A percentile compares a stretch with the other conserved stretches of the same genome.
These are phyloP conservation scores for Metalampra italica DNA, from an alignment of 2,888 invertebrate species.

Conservation along the genomic window DNA sequence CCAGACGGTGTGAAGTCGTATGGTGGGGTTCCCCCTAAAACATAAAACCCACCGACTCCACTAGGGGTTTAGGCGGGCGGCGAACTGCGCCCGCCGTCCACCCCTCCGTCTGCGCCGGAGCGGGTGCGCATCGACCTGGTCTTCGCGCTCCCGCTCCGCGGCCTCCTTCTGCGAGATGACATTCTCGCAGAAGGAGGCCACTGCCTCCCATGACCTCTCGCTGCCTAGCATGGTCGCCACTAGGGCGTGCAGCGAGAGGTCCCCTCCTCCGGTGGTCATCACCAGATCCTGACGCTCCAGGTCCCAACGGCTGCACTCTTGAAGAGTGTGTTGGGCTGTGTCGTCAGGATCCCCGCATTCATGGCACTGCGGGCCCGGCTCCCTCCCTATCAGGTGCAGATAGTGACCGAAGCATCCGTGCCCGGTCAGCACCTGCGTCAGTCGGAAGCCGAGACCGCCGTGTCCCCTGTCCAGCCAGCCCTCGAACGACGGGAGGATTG, in stretches of 20 bases:
- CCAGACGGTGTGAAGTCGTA: not conserved
- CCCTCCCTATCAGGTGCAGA: constrained; percentile 2
- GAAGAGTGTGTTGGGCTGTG: constrained; percentile 5
- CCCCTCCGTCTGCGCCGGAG: not conserved
- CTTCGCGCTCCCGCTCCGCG: constrained; percentile 1
- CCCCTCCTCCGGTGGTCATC: not conserved
- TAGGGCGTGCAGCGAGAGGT: not conserved
- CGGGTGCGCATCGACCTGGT: not conserved
- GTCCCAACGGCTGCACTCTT: not conserved
- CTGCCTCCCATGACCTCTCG: not conserved
- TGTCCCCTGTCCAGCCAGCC: too few species aligned
- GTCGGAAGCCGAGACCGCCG: not conserved
- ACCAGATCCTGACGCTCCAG: not conserved
- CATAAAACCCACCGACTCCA: not conserved
- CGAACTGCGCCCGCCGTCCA: not conserved
- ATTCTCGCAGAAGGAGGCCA: constrained; percentile 10
- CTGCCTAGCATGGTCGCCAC: not conserved
- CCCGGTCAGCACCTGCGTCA: too few species aligned
- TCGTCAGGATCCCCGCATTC: not conserved
- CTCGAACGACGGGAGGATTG: too few species aligned
- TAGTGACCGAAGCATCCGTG: not conserved
- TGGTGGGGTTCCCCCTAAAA: not conserved
- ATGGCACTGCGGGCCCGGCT: constrained; percentile 1
- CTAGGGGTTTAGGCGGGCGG: not conserved
- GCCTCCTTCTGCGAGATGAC: constrained; percentile 9